A percentile compares a stretch with the other conserved stretches of the same genome.
phyloP scores from a whole-genome alignment of 2,797 vertebrate species.

The Discoglossus pictus region DNA sequence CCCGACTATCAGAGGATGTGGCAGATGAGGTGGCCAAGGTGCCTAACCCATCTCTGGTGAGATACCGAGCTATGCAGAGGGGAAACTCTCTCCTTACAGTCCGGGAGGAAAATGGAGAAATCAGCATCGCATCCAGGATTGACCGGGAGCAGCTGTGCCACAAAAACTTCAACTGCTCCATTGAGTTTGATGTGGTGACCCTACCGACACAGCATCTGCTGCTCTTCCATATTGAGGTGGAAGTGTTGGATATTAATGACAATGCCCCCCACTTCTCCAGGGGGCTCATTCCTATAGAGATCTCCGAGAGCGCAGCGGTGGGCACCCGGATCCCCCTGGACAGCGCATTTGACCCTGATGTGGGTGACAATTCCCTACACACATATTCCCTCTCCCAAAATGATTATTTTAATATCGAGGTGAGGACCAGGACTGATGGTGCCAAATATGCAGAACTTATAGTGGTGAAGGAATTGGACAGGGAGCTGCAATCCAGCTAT shows the following conservation, averaged over 20 bases:
- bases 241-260: slow-evolving; percentile 96
- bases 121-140: slow-evolving; percentile 88
- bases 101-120: slow-evolving; percentile 90
- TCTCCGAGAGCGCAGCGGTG: slow-evolving; percentile 92
- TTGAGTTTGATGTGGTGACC: slow-evolving; percentile 95
- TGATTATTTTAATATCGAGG: slow-evolving; percentile 89
- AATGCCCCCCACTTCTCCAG: slow-evolving; percentile 92
- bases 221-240: slow-evolving; percentile 93
- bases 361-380: slow-evolving; percentile 90
- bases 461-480: slow-evolving; percentile 87
- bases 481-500: slow-evolving; percentile 85
- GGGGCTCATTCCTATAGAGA: slow-evolving; percentile 89
- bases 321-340: slow-evolving; percentile 92
- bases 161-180: slow-evolving; percentile 91
- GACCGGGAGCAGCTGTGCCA: slow-evolving; percentile 95
- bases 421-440: slow-evolving; percentile 88
- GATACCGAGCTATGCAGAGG: slow-evolving; percentile 91
- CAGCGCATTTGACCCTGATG: slow-evolving; percentile 89
- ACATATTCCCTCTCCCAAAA: slow-evolving; percentile 88
- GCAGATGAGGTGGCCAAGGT: slow-evolving; percentile 81
- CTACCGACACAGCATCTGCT: slow-evolving; percentile 92
- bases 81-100: slow-evolving; percentile 83
- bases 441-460: slow-evolving; percentile 94
- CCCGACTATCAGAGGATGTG: slow-evolving; percentile 87
- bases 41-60: slow-evolving; percentile 80